phyloP scores from a whole-genome alignment of 2,888 invertebrate genomes.

The Andrena praecox region DNA sequence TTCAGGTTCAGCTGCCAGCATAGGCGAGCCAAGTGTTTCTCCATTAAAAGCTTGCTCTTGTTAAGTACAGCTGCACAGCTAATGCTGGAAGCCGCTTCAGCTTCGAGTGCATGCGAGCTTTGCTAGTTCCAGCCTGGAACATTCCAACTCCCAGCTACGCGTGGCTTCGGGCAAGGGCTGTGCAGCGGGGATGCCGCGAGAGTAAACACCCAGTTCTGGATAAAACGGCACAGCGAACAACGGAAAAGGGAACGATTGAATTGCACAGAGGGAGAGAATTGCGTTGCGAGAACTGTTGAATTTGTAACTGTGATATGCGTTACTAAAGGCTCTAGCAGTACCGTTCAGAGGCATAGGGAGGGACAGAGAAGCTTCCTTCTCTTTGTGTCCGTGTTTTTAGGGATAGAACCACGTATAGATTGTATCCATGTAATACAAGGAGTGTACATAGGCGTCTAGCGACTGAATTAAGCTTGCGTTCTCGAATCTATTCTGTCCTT shows the following conservation, averaged over 20 bases:
- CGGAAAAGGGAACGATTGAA: background rate
- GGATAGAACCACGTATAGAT: conserved; percentile 26
- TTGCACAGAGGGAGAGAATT: conserved; percentile 20
- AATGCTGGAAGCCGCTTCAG: background rate
- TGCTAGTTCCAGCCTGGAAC: conserved; percentile 6
- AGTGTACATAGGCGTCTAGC: conserved; percentile 60
- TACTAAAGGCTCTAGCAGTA: conserved; percentile 79
- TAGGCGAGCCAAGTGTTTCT: background rate
- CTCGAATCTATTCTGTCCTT: background rate
- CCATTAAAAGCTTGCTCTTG: background rate
- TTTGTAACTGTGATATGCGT: conserved; percentile 84
- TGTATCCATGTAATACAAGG: conserved; percentile 12
- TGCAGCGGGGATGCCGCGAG: conserved; percentile 11
- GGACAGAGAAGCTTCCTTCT: conserved; percentile 31
- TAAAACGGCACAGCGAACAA: conserved; percentile 12
- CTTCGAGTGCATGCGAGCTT: background rate
- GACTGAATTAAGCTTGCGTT: conserved; percentile 53
- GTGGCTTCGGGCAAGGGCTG: conserved; percentile 12
- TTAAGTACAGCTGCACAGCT: background rate
- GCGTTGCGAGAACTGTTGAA: conserved; percentile 57
- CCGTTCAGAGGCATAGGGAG: conserved; percentile 28
- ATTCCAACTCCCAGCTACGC: background rate
- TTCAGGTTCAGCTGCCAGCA: background rate
- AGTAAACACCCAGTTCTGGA: background rate
- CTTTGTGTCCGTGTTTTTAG: conserved; percentile 37